Evolutionary conservation across 2,888 invertebrate species (phyloP).

Genomic region (Lomographa bimaculata): DNA sequence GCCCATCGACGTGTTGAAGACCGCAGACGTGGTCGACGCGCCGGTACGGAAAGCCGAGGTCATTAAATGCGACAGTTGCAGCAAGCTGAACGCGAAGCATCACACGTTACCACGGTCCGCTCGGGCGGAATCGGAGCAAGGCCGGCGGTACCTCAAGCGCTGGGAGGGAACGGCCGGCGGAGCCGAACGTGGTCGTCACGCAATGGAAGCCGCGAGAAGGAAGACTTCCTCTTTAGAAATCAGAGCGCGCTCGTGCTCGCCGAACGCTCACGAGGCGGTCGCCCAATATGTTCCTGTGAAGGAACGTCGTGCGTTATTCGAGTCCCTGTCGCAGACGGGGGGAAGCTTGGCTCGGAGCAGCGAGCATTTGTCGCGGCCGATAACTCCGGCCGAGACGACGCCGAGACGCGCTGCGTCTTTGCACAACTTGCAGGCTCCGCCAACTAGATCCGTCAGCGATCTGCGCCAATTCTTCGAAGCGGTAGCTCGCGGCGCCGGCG

Average conservation of each 20-base stretch:
- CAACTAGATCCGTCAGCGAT: slow-evolving; percentile 85
- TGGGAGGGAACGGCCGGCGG: slow-evolving; percentile 75
- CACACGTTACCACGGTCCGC: slow-evolving; percentile 75
- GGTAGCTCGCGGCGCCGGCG: slow-evolving; percentile 71
- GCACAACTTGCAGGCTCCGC: slow-evolving; percentile 84
- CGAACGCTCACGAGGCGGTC: slow-evolving; percentile 70
- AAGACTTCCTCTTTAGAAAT: slow-evolving; percentile 70
- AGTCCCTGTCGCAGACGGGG: slow-evolving; percentile 86
- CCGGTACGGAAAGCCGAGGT: slow-evolving; percentile 70
- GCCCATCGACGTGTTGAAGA: slow-evolving; percentile 77
- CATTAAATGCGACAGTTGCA: slow-evolving; percentile 75
- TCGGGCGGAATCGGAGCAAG: slow-evolving; percentile 68
- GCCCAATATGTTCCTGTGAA: slow-evolving; percentile 88
- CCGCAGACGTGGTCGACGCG: slow-evolving; percentile 70
- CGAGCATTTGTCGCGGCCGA: slow-evolving; percentile 80
- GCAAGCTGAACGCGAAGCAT: slow-evolving; percentile 69
- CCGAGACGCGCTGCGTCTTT: slow-evolving; percentile 86
- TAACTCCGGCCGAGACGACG: slow-evolving; percentile 60
- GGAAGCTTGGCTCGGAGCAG: slow-evolving; percentile 86
- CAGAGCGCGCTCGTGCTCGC: slow-evolving; percentile 74
- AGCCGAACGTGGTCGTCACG: slow-evolving; percentile 66
- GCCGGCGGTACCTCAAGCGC: slow-evolving; percentile 71
- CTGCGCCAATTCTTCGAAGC: slow-evolving; percentile 89
- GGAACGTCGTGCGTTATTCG: slow-evolving; percentile 88
- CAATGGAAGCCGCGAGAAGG: slow-evolving; percentile 70